phyloP scores from a whole-genome alignment of 2,888 invertebrate species.

The Luffia ferchaultella region DNA sequence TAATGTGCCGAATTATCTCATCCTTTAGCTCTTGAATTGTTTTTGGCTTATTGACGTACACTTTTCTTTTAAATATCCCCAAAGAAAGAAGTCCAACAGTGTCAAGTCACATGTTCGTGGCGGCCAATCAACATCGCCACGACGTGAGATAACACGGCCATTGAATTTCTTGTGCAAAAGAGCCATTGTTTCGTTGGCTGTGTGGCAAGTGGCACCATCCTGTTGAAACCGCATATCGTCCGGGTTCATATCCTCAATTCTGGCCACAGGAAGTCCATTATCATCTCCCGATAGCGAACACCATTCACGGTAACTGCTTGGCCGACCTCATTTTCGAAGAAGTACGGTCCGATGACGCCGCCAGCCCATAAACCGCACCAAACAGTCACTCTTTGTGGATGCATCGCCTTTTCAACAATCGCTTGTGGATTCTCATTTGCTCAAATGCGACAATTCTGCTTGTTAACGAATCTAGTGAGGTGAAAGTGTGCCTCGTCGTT shows the following conservation, averaged over 20 bases:
- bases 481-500: not conserved
- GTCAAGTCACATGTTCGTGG: slow-evolving; percentile 13
- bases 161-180: slow-evolving; percentile 3
- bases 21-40: slow-evolving; percentile 14
- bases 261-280: not conserved
- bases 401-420: not conserved
- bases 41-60: slow-evolving; percentile 13
- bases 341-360: not conserved
- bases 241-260: not conserved
- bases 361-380: slow-evolving; percentile 1
- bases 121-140: slow-evolving; percentile 13
- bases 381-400: not conserved
- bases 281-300: not conserved
- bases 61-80: slow-evolving; percentile 12
- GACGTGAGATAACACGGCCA: slow-evolving; percentile 12
- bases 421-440: not conserved
- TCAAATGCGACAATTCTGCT: not conserved
- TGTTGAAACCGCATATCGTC: not conserved
- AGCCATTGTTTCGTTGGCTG: slow-evolving; percentile 9
- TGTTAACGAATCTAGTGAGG: not conserved
- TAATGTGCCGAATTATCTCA: slow-evolving; percentile 14
- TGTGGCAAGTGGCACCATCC: slow-evolving; percentile 1
- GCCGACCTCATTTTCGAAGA: not conserved
- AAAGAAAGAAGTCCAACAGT: slow-evolving; percentile 12
- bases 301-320: not conserved